Evolutionary conservation across 92 coral and sea anemone species (phyloP), one percentile per base, ranked within the genome.

Genomic region (Actinernus sp.): DNA sequence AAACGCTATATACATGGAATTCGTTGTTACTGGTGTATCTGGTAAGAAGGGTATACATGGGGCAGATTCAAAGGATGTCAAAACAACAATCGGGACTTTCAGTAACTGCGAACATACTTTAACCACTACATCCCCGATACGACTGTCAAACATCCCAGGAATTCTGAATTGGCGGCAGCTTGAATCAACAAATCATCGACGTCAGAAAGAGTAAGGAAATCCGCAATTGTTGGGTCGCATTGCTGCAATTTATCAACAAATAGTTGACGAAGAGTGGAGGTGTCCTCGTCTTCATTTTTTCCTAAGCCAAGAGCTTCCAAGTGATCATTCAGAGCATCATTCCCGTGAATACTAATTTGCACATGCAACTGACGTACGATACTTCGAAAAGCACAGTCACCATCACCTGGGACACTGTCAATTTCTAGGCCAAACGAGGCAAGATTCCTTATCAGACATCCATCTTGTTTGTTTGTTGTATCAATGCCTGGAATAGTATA

Each of bases 341-440:
- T 16, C 39, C 32, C 47, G 14, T 12, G 19, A 8, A 26, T 18
- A 22, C 41, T 44, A 16, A 58, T 1, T 21, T 17, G 49, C 9
- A 12, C 6, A 23, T 32, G 49, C 31, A 59, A 27, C 47, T 71
- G 68, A 3, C 34, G 43, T 16, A 33, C 36, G 19, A 71, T 22
- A 34, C 68, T 71, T 31, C 57, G 6, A 38, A 71, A 71, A 26
- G 78, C 78, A 24, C 68, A 71, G 28, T 71, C 78, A 7, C 78
- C 78, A 32, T 71, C 68, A 1, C 53, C 63, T 18, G 43, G 27
- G 36, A 68, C 75, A 21, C 24, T 31, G 27, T 68, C 63, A 14
- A 67, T 23, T 67, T 52, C 61, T 18, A 67, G 61, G 32, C 40
- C 63, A 52, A 49, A 49, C 20, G 49, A 37, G 0, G 73, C 73